Conservation (phyloP, 2,113 vertebrate genomes). For the Mus musculus region DNA sequence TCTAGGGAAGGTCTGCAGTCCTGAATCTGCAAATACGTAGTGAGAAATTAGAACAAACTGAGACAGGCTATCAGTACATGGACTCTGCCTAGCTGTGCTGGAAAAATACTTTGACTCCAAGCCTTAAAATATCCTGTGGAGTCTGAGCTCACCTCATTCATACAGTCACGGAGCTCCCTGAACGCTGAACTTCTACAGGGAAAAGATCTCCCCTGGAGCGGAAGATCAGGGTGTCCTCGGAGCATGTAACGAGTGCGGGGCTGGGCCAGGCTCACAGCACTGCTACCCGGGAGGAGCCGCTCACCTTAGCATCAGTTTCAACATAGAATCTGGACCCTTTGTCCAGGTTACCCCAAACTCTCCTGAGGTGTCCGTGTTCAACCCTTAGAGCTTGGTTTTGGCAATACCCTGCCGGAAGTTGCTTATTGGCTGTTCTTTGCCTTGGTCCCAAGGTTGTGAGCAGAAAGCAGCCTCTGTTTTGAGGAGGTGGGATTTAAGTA, state of each 20-base stretch:
- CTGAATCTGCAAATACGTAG: constrained; percentile 66
- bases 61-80: constrained; percentile 62
- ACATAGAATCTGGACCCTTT: constrained; percentile 66
- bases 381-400: constrained; percentile 78
- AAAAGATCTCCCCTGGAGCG: constrained; percentile 57
- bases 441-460: constrained; percentile 70
- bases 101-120: constrained; percentile 80
- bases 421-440: constrained; percentile 76
- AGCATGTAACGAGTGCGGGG: constrained; percentile 26
- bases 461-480: constrained; percentile 82
- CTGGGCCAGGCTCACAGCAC: constrained; percentile 42
- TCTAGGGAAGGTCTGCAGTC: constrained; percentile 62
- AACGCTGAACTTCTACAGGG: constrained; percentile 64
- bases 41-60: constrained; percentile 72
- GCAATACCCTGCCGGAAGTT: constrained; percentile 65
- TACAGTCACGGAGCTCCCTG: constrained; percentile 60
- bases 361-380: constrained; percentile 68
- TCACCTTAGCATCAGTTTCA: constrained; percentile 54
- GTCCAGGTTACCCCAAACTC: constrained; percentile 63
- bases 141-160: constrained; percentile 79
- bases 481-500: constrained; percentile 82
- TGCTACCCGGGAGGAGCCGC: constrained; percentile 67
- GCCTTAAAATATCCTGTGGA: constrained; percentile 83
- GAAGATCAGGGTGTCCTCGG: constrained; percentile 59
- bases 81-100: constrained; percentile 67